Conservation (phyloP, 2,888 invertebrate genomes). For the Salticus scenicus region DNA sequence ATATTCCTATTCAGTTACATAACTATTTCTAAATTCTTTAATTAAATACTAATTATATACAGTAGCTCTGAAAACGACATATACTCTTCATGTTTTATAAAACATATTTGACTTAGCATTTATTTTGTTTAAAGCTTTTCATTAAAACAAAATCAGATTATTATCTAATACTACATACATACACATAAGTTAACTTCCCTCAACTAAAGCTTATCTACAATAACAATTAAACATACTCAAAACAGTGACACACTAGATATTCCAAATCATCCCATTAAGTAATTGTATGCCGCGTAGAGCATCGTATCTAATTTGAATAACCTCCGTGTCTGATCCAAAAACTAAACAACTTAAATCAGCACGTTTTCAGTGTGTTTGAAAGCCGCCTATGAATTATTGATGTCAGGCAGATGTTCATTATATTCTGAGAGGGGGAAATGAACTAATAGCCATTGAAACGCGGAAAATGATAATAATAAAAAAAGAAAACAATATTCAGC, state of each 20-base stretch:
- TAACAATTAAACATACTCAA: neutral
- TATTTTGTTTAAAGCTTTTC: no score
- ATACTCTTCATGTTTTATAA: no score
- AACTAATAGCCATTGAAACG: neutral
- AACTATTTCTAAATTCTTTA: no score
- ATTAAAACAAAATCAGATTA: no score
- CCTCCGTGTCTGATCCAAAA: neutral
- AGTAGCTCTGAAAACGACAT: no score
- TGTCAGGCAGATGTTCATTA: constrained; percentile 5
- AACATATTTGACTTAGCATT: no score
- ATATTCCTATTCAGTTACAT: no score
- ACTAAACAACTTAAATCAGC: neutral
- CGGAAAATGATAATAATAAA: neutral
- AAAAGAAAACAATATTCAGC: neutral
- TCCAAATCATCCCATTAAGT: neutral
- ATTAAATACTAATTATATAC: no score
- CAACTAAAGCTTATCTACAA: no score
- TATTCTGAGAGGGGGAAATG: neutral
- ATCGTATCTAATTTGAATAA: neutral
- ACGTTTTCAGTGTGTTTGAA: neutral
- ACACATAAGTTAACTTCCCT: no score
- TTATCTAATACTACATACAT: no score
- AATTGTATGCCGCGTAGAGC: neutral
- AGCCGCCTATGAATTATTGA: constrained; percentile 5
- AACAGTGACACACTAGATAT: neutral